Conservation (phyloP, 2,113 vertebrate genomes). For the Illadopsis cleaveri region DNA sequence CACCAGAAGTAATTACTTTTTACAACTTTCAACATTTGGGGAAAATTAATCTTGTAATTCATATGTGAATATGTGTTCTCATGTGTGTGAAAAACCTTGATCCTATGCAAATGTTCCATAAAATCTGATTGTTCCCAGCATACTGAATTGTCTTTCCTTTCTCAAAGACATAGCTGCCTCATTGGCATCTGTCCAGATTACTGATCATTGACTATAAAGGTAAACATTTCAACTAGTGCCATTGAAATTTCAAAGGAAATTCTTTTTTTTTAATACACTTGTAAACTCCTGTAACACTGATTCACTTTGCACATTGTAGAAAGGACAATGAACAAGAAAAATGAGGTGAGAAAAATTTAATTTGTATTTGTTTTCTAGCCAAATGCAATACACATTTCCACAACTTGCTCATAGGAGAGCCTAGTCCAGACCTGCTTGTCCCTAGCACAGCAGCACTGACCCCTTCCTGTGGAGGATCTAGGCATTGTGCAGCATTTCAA, state of each 20-base stretch:
- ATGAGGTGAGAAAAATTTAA: neutral
- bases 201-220: neutral
- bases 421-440: neutral
- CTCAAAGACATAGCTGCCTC: neutral
- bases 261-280: neutral
- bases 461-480: accelerated
- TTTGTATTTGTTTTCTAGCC: neutral
- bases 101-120: neutral
- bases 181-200: neutral
- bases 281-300: neutral
- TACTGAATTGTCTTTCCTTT: neutral
- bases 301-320: neutral
- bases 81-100: neutral
- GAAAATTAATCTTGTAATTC: neutral
- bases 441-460: neutral
- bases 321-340: neutral
- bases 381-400: neutral
- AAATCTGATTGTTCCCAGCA: neutral
- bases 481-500: neutral
- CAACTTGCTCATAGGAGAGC: accelerated
- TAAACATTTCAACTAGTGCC: neutral
- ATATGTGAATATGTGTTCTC: neutral
- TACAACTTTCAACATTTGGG: neutral
- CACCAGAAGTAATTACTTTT: neutral
- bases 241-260: neutral